These are phyloP conservation scores for Coregonus clupeaformis DNA, from an alignment of 2,113 vertebrate genomes.

Conservation along the genomic window DNA sequence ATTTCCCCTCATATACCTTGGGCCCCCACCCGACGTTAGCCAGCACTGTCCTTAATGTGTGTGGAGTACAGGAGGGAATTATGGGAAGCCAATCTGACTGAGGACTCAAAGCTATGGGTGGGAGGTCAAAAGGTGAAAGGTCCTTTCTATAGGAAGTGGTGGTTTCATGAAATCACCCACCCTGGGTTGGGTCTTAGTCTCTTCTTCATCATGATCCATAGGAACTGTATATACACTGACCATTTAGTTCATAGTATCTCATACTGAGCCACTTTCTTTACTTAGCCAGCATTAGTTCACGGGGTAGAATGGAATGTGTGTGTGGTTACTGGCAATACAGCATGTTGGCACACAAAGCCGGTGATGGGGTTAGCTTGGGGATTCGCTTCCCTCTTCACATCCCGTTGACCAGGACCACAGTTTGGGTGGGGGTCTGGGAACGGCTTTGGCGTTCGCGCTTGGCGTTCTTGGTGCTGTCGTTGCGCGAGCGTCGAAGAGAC, in stretches of 20 bases:
- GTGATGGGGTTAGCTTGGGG: background rate
- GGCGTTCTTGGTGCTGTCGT: too few relatives aligned
- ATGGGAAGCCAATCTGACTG: background rate
- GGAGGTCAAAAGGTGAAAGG: slow-evolving; percentile 21
- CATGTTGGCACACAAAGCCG: slow-evolving; percentile 4
- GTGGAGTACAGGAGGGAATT: background rate
- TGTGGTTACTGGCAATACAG: slow-evolving; percentile 25
- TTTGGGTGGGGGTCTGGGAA: slow-evolving; percentile 17
- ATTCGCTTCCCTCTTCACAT: slow-evolving; percentile 45
- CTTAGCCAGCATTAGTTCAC: too few relatives aligned
- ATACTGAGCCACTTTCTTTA: background rate
- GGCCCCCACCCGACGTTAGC: background rate
- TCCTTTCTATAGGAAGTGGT: slow-evolving; percentile 1
- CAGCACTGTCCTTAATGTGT: slow-evolving; percentile 1
- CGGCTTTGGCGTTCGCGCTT: slow-evolving; percentile 10
- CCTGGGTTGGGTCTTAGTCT: background rate
- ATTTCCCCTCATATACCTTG: background rate
- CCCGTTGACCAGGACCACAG: slow-evolving; percentile 54
- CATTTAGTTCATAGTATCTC: background rate
- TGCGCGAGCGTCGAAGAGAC: too few relatives aligned
- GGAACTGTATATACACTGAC: slow-evolving; percentile 11
- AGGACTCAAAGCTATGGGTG: background rate
- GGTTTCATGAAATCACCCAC: background rate
- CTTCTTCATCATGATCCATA: background rate
- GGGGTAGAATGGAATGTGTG: slow-evolving; percentile 24